These are phyloP conservation scores for Penaeus indicus DNA, from an alignment of 1,140 invertebrate genomes.

Conservation along the genomic window DNA sequence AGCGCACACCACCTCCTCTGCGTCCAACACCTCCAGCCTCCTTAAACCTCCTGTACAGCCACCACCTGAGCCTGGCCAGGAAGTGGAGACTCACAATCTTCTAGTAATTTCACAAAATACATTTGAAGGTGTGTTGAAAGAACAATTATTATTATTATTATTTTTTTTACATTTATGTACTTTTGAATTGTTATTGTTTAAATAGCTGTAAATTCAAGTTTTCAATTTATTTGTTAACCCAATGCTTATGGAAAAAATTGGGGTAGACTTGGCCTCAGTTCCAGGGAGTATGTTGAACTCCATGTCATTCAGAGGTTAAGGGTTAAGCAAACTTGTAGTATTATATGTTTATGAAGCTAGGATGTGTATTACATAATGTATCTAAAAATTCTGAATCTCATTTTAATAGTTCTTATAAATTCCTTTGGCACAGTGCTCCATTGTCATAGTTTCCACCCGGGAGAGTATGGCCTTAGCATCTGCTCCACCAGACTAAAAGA, in stretches of 20 bases:
- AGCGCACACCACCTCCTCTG: slow-evolving; percentile 60
- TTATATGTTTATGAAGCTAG: slow-evolving; percentile 22
- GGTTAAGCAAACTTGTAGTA: background rate
- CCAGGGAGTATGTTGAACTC: no score
- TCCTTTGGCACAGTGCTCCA: slow-evolving; percentile 80
- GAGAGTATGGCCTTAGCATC: slow-evolving; percentile 90
- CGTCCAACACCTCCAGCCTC: slow-evolving; percentile 59
- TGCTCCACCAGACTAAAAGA: slow-evolving; percentile 92
- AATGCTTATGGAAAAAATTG: no score
- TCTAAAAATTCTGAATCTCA: background rate
- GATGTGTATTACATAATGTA: background rate
- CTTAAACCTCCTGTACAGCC: slow-evolving; percentile 61
- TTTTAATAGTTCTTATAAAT: slow-evolving; percentile 33
- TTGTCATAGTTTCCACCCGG: slow-evolving; percentile 89
- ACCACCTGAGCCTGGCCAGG: slow-evolving; percentile 70
- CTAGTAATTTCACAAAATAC: slow-evolving; percentile 97
- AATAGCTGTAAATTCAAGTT: no score
- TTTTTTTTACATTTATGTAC: background rate
- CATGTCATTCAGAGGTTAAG: no score
- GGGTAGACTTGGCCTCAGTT: no score
- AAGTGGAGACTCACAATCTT: slow-evolving; percentile 93
- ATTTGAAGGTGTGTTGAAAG: slow-evolving; percentile 74
- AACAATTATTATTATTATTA: background rate
- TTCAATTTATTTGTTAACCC: background rate
- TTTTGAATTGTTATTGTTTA: no score